Base-by-base conservation (phyloP, 2,113 vertebrate species). In the Corythaixoides concolor region DNA sequence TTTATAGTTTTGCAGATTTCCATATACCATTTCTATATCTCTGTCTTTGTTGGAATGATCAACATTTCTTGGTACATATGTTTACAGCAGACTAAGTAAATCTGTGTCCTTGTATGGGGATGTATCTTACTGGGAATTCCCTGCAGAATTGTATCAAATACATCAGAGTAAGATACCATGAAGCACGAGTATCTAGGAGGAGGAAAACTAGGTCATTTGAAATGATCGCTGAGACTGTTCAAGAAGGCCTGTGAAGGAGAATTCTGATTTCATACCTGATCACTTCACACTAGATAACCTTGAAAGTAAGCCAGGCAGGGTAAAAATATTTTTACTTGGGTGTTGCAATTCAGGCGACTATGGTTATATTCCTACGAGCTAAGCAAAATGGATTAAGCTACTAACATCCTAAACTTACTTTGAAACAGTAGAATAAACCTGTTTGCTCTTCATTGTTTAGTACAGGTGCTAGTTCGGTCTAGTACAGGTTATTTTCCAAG, bases 141-240 rank as follows among this genome's bases (percentile, higher is more conserved):
- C 87, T 56, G 74, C 7, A 8, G 88, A 47, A 55, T 79, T 33
- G 1, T 0, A 39, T 41, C 62, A n/a, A 19, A 64, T 24, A 30
- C 60, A 53, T 53, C 43, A 1, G 4, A 56, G 73, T 73, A 52
- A 89, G 86, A 26, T 55, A 30, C 45, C 17, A 47, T 52, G 84
- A 70, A 80, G 56, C 55, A 39, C 53, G 50, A 92, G 55, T 9
- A 84, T 52, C 75, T 55, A 63, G 82, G 4, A 90, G 79, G 47
- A 93, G 66, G 30, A 75, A 95, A 96, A 96, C 23, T 92, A 94
- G 94, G 94, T 94, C 94, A 95, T 1, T 60, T 76, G 83, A 78
- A 92, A 93, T 14, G 35, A 70, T 96, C 69, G 15, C 81, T 15
- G 73, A 78, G 93, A 19, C 76, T 84, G 39, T 70, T 95, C n/a